A percentile compares a stretch with the other conserved stretches of the same genome.
phyloP scores from a whole-genome alignment of 2,888 invertebrate genomes.

The Eremobia ochroleuca region DNA sequence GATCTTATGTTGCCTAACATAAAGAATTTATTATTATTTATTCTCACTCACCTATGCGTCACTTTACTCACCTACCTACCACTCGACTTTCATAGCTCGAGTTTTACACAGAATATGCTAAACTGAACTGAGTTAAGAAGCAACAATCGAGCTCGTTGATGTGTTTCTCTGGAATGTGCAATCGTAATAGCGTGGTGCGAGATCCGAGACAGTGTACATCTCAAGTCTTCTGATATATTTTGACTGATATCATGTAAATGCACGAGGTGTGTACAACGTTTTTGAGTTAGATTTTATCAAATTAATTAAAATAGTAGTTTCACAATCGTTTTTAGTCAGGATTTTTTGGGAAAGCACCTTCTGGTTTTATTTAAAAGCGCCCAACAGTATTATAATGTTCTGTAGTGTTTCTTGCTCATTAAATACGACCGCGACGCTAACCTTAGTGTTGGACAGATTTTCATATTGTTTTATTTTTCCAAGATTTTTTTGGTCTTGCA shows the following conservation, averaged over 20 bases:
- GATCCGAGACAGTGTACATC: slow-evolving; percentile 31
- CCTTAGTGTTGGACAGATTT: slow-evolving; percentile 13
- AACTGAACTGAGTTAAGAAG: slow-evolving; percentile 12
- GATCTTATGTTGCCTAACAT: too few species aligned
- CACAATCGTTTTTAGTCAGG: too few species aligned
- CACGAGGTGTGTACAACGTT: neutral
- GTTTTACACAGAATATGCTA: slow-evolving; percentile 23
- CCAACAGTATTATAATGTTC: neutral
- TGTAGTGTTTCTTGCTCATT: slow-evolving; percentile 13
- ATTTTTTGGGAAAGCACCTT: neutral
- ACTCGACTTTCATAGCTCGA: slow-evolving; percentile 9
- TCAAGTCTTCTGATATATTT: slow-evolving; percentile 34
- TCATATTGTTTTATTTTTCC: neutral
- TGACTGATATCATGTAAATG: neutral
- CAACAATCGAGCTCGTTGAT: slow-evolving; percentile 38
- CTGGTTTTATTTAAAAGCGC: neutral
- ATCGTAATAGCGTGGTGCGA: slow-evolving; percentile 42
- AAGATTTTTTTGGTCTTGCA: neutral
- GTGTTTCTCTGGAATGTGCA: slow-evolving; percentile 43
- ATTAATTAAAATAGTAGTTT: neutral
- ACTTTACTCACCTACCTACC: slow-evolving; percentile 15
- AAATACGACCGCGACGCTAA: neutral
- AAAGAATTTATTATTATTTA: too few species aligned
- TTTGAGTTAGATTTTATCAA: neutral
- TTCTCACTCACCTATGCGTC: slow-evolving; percentile 19